Conservation (phyloP, 2,113 vertebrate species). For the Centropus bengalensis region DNA sequence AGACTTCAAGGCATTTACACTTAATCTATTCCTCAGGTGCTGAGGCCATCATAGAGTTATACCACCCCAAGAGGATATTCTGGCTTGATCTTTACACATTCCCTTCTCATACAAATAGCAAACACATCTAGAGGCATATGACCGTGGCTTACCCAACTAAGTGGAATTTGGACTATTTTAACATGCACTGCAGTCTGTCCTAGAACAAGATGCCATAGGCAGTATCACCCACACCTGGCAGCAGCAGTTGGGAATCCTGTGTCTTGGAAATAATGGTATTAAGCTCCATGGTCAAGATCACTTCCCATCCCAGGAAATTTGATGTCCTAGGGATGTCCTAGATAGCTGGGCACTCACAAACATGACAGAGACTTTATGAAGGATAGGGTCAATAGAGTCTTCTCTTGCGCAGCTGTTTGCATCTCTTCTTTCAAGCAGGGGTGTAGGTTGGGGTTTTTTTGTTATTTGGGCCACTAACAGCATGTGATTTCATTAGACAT, state of each 20-base stretch:
- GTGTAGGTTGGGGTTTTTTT: not conserved
- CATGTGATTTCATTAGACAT: slow-evolving; percentile 15
- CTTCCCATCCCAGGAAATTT: not conserved
- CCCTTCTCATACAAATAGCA: not conserved
- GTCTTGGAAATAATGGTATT: not conserved
- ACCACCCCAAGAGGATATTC: not conserved
- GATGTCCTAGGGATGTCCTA: not conserved
- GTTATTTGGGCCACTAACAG: not conserved
- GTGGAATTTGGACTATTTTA: not conserved
- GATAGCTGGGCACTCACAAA: not conserved
- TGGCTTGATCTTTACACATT: not conserved
- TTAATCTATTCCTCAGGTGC: not conserved
- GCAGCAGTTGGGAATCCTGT: not conserved
- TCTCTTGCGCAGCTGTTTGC: not conserved
- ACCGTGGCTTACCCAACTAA: not conserved
- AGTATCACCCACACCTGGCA: not conserved
- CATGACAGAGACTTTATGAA: not conserved
- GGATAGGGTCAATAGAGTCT: not conserved
- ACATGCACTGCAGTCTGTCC: not conserved
- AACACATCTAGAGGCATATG: not conserved
- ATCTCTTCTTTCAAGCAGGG: not conserved
- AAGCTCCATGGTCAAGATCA: not conserved
- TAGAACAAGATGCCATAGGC: not conserved
- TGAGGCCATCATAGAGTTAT: not conserved
- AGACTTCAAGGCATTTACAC: not conserved